Evolutionary conservation across 2,113 vertebrate species (phyloP).

Genomic region (Odobenus rosmarus): DNA sequence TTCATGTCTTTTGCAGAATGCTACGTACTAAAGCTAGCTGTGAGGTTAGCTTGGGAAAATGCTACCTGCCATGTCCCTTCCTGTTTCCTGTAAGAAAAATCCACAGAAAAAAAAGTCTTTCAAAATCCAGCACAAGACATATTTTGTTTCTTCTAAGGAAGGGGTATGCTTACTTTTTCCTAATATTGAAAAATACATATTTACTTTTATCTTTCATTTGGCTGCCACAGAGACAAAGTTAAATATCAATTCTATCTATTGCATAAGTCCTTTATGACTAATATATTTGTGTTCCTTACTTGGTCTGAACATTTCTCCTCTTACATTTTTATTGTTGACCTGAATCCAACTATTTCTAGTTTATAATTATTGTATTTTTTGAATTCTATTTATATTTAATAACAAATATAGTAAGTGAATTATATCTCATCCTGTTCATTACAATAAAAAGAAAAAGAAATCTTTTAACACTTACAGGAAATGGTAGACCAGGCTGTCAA

Average conservation of each 20-base stretch:
- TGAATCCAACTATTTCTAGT: background rate
- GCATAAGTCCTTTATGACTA: background rate
- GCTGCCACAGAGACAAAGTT: background rate
- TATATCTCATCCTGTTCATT: background rate
- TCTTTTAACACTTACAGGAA: background rate
- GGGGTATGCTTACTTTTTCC: background rate
- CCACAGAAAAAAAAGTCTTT: background rate
- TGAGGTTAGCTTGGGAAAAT: background rate
- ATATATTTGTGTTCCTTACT: background rate
- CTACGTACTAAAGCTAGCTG: background rate
- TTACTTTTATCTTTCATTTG: constrained; percentile 24
- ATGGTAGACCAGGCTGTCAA: background rate
- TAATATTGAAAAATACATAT: background rate
- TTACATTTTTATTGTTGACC: background rate
- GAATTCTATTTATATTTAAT: background rate
- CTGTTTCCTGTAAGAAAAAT: background rate
- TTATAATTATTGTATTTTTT: background rate
- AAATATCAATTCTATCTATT: background rate
- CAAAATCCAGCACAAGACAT: background rate
- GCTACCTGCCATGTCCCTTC: background rate
- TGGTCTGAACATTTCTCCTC: background rate
- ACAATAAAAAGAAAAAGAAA: background rate
- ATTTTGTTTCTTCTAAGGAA: constrained; percentile 5
- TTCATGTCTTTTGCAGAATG: background rate
- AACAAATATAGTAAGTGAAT: background rate